phyloP scores from a whole-genome alignment of 2,113 vertebrate species.

The Lepidothrix coronata region DNA sequence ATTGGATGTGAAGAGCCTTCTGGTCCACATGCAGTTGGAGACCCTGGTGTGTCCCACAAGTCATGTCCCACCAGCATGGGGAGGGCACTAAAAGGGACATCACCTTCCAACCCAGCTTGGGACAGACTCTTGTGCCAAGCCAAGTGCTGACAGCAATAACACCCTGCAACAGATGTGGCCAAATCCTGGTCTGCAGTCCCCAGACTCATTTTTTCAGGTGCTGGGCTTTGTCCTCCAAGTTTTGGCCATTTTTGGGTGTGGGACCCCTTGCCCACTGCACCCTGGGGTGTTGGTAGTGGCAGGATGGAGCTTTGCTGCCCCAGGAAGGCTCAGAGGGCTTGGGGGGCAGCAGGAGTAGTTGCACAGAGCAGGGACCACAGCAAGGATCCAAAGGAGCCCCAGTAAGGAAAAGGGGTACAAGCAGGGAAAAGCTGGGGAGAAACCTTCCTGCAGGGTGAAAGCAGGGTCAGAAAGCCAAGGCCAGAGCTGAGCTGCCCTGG shows the following conservation, averaged over 20 bases:
- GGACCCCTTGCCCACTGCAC: fast-evolving
- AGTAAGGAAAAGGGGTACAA: background rate
- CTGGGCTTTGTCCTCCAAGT: background rate
- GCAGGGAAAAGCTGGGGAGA: background rate
- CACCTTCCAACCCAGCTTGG: background rate
- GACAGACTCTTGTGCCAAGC: background rate
- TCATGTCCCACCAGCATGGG: background rate
- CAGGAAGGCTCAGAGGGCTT: background rate
- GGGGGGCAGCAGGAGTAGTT: background rate
- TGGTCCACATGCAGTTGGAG: fast-evolving
- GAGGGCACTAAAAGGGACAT: background rate
- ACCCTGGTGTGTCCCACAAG: background rate
- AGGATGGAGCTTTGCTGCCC: background rate
- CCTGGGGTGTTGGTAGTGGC: background rate
- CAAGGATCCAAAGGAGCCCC: background rate
- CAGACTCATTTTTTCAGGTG: background rate
- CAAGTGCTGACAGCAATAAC: background rate
- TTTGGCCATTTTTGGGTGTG: background rate
- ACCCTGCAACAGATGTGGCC: background rate
- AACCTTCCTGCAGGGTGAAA: background rate
- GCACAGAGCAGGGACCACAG: background rate
- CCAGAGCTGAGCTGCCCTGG: background rate
- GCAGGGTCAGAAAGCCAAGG: fast-evolving
- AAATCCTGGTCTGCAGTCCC: background rate
- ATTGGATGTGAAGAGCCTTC: background rate